Evolutionary conservation across 2,888 invertebrate species (phyloP).

Genomic region (Listrodromus nycthemerus): DNA sequence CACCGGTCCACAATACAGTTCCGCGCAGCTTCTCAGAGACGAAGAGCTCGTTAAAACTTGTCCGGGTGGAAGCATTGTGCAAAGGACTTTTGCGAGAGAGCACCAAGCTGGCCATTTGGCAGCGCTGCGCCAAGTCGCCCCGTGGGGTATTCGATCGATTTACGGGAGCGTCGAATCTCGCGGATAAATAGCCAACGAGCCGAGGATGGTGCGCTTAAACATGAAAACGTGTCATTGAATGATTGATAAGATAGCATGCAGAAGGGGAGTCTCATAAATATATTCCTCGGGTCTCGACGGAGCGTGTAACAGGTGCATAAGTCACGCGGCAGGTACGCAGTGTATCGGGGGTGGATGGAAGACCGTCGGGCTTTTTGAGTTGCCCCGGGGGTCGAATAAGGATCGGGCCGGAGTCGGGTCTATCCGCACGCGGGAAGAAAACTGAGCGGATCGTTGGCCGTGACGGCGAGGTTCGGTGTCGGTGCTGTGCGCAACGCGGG

Average conservation of each 20-base stretch:
- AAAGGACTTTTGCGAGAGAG: conserved; percentile 5
- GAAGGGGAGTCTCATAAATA: conserved; percentile 16
- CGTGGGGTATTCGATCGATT: background rate
- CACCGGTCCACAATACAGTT: conserved; percentile 13
- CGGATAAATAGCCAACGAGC: conserved; percentile 22
- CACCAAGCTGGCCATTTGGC: conserved; percentile 38
- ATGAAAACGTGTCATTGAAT: conserved; percentile 18
- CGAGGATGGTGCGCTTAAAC: background rate
- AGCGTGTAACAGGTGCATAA: conserved; percentile 63
- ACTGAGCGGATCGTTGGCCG: background rate
- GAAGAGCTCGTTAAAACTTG: conserved; percentile 68
- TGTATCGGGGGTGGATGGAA: background rate
- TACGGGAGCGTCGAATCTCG: conserved; percentile 4
- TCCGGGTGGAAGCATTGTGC: conserved; percentile 22
- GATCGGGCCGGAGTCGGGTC: conserved; percentile 17
- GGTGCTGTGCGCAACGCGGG: background rate
- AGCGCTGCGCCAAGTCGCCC: background rate
- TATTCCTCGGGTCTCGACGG: conserved; percentile 23
- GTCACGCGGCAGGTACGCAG: conserved; percentile 43
- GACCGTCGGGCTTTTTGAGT: conserved; percentile 32
- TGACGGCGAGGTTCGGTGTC: background rate
- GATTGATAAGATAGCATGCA: background rate
- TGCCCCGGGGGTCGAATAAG: conserved; percentile 64
- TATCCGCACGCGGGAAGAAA: conserved; percentile 5
- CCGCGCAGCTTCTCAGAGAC: conserved; percentile 30